phyloP scores from a whole-genome alignment of 2,888 invertebrate genomes.

The Helicoverpa assulta region DNA sequence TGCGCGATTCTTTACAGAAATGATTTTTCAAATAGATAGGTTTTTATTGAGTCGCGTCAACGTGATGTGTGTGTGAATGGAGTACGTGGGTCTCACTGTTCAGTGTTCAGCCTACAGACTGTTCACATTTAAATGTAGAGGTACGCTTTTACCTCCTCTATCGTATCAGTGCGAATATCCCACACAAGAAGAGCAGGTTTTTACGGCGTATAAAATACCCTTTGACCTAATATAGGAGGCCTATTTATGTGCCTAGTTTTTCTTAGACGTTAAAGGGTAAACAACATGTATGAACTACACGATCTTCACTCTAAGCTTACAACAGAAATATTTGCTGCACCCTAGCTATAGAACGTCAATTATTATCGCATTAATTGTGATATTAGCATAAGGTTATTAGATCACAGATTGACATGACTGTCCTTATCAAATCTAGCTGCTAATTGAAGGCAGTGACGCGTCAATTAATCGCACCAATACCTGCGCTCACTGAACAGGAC shows the following conservation, averaged over 20 bases:
- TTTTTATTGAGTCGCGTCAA: slow-evolving; percentile 37
- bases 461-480: slow-evolving; percentile 20
- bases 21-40: slow-evolving; percentile 56
- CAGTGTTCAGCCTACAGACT: background rate
- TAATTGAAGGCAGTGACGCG: slow-evolving; percentile 33
- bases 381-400: slow-evolving; percentile 15
- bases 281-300: too few relatives aligned
- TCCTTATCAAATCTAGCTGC: slow-evolving; percentile 33
- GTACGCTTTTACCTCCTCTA: background rate
- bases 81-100: slow-evolving; percentile 5
- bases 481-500: background rate
- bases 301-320: background rate
- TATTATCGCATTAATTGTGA: slow-evolving; percentile 34
- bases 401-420: slow-evolving; percentile 12
- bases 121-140: slow-evolving; percentile 1
- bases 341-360: slow-evolving; percentile 24
- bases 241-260: background rate
- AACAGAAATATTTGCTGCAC: slow-evolving; percentile 16
- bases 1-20: slow-evolving; percentile 61
- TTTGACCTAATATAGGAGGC: background rate
- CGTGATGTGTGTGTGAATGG: slow-evolving; percentile 30
- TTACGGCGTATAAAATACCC: background rate
- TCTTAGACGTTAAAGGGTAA: too few relatives aligned
- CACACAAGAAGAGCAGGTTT: background rate
- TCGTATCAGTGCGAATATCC: background rate